phyloP scores from a whole-genome alignment of 2,888 invertebrate genomes.

The Euzophera pinguis region DNA sequence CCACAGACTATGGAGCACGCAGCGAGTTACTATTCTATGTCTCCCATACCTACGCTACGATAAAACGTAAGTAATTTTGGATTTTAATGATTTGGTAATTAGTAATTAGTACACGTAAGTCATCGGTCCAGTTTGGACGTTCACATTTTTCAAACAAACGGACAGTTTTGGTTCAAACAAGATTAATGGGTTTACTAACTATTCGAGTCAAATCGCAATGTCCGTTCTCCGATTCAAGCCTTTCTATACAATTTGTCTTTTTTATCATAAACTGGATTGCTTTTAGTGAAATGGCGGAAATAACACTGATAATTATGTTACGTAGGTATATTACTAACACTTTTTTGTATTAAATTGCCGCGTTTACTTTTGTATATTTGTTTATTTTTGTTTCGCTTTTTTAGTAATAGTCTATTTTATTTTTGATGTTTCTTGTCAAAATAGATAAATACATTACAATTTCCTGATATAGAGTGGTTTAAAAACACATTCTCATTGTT shows the following conservation, averaged over 20 bases:
- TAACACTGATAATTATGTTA: background rate
- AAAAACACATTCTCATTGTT: no score
- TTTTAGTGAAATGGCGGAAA: constrained; percentile 12
- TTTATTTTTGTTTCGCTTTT: no score
- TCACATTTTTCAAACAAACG: constrained; percentile 55
- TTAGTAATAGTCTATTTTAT: no score
- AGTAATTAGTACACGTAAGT: constrained; percentile 34
- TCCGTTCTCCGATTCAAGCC: constrained; percentile 43
- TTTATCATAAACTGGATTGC: constrained; percentile 20
- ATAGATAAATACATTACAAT: no score
- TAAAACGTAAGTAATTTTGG: no score
- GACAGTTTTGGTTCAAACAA: constrained; percentile 60
- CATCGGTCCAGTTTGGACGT: constrained; percentile 39
- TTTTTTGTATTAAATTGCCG: no score
- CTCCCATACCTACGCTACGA: no score
- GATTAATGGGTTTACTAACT: constrained; percentile 63
- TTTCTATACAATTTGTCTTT: constrained; percentile 47
- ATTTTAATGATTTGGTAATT: constrained; percentile 25
- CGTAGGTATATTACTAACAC: background rate
- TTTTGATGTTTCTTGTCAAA: no score
- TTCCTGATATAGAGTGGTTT: no score
- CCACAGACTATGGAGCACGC: no score
- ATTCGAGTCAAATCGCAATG: constrained; percentile 54
- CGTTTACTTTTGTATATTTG: no score
- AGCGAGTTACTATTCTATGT: no score